These are phyloP conservation scores for Acanthiza pusilla DNA, from an alignment of 2,797 vertebrate species.

Conservation along the genomic window DNA sequence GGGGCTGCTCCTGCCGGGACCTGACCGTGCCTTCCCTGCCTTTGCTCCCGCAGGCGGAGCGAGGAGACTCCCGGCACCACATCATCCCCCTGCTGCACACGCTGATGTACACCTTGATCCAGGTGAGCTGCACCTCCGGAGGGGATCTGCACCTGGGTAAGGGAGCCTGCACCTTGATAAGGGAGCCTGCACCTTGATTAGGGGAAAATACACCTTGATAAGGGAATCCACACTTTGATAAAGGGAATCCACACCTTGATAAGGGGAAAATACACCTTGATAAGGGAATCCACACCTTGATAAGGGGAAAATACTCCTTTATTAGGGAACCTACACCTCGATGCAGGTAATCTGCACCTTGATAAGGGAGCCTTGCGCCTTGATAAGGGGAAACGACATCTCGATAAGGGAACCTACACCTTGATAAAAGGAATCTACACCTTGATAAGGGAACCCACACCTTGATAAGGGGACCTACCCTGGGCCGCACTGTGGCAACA, in stretches of 20 bases:
- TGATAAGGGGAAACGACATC: too few relatives aligned
- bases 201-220: too few relatives aligned
- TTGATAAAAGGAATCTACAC: too few relatives aligned
- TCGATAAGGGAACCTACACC: too few relatives aligned
- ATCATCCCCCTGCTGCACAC: constrained; percentile 93
- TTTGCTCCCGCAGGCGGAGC: constrained; percentile 79
- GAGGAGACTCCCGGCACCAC: constrained; percentile 75
- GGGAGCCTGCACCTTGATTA: not conserved
- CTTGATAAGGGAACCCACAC: not conserved
- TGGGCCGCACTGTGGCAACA: fast-evolving
- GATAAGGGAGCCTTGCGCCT: too few relatives aligned
- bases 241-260: too few relatives aligned
- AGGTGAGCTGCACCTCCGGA: not conserved
- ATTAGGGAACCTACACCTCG: too few relatives aligned
- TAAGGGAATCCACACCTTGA: too few relatives aligned
- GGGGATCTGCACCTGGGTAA: not conserved
- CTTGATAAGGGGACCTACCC: fast-evolving
- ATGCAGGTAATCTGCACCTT: too few relatives aligned
- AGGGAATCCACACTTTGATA: too few relatives aligned
- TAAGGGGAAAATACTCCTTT: too few relatives aligned
- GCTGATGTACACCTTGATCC: constrained; percentile 85
- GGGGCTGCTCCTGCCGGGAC: not conserved
- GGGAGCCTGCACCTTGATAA: not conserved
- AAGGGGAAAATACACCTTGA: too few relatives aligned
- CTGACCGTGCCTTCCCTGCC: not conserved